Percentiles rank a stretch among this genome's conserved stretches.
phyloP scores from a whole-genome alignment of 2,888 invertebrate genomes.

The Chaitophorus viminalis region DNA sequence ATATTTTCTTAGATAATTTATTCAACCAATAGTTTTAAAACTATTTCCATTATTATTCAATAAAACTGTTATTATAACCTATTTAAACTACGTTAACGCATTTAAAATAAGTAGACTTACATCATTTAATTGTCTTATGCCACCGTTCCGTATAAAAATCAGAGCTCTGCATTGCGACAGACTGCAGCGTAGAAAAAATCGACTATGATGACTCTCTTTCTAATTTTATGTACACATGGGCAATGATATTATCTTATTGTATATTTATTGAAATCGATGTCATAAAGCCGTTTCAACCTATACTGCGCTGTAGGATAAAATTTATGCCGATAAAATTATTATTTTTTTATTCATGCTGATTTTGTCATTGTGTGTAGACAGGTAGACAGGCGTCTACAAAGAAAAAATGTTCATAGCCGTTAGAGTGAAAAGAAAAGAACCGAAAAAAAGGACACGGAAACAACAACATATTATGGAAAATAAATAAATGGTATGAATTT shows the following conservation, averaged over 20 bases:
- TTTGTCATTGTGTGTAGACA: not conserved
- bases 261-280: not conserved
- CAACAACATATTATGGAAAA: not conserved
- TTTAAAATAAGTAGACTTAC: too few species aligned
- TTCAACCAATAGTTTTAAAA: too few species aligned
- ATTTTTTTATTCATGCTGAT: not conserved
- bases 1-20: too few species aligned
- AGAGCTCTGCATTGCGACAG: not conserved
- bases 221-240: not conserved
- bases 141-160: not conserved
- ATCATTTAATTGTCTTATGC: too few species aligned
- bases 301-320: not conserved
- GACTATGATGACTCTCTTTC: not conserved
- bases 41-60: too few species aligned
- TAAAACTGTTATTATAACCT: too few species aligned
- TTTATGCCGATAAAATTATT: not conserved
- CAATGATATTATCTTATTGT: not conserved
- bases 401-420: not conserved
- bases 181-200: not conserved
- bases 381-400: too few species aligned
- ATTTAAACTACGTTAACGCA: too few species aligned
- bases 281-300: not conserved
- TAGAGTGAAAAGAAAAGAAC: not conserved
- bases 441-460: not conserved
- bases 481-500: slow-evolving; percentile 24